Percentiles rank a stretch among this genome's conserved stretches.
These are phyloP conservation scores for Zosterops hypoxanthus DNA, from an alignment of 2,113 vertebrate species.

Conservation along the genomic window DNA sequence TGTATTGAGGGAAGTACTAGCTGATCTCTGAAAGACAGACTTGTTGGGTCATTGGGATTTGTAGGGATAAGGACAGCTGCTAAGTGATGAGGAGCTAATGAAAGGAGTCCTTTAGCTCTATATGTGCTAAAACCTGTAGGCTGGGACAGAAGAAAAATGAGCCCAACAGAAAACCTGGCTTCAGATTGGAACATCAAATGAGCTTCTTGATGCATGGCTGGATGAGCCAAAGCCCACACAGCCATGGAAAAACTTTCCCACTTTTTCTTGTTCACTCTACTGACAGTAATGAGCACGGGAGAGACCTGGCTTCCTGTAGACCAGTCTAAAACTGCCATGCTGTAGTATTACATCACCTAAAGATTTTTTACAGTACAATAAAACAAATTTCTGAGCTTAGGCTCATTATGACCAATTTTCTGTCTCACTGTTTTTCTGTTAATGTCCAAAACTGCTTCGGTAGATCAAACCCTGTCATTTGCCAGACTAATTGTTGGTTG, in stretches of 20 bases:
- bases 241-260: background rate
- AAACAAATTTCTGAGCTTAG: background rate
- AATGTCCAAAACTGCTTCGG: background rate
- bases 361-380: background rate
- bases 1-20: background rate
- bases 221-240: background rate
- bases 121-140: background rate
- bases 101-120: background rate
- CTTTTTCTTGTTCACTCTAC: background rate
- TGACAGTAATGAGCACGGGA: background rate
- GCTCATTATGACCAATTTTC: background rate
- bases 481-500: background rate
- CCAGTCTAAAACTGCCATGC: background rate
- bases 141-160: background rate
- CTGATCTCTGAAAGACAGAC: constrained; percentile 5
- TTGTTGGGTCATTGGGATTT: background rate
- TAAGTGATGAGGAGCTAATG: background rate
- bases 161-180: background rate
- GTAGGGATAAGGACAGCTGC: background rate
- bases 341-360: background rate
- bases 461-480: background rate
- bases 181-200: background rate
- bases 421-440: background rate
- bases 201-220: background rate
- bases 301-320: background rate